Evolutionary conservation across 1,140 invertebrate species (phyloP), one percentile per base, ranked within the genome.

Genomic region (Odontomachus brunneus): DNA sequence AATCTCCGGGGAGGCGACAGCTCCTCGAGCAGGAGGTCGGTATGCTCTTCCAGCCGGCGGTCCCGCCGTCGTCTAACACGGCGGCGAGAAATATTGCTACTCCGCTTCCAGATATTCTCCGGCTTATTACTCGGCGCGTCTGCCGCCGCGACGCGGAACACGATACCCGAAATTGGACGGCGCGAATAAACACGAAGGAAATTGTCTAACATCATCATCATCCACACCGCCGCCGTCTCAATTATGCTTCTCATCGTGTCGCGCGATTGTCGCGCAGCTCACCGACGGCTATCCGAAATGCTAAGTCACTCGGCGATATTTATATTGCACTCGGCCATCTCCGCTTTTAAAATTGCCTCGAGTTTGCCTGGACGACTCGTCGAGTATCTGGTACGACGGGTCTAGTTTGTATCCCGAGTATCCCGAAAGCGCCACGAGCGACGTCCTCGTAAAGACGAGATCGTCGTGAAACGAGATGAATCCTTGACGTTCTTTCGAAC

Each of bases 31-130:
- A 84, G 29, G 29, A 88, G 69, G 83, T 88, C 73, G 86, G 83
- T 73, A 82, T 82, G 29, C 5, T 85, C 49, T 73, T 82, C 49
- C 63, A 75, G 33, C 67, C 62, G 75, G 26, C 51, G 85, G 60
- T 71, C 76, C 82, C 75, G 67, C 38, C 0, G 38, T 7, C 38
- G 38, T 83, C 65, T 59, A 33, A 65, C n/a, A 82, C 78, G n/a
- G n/a, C 86, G 80, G 82, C 87, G 85, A 90, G 87, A 90, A 90
- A 88, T 91, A 90, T 91, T 91, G 89, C 88, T 90, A 88, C 85
- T 89, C 81, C 85, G 75, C 57, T 72, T 88, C 78, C 62, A 86
- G 83, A 85, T 84, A 84, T 84, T 88, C 83, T 85, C 85, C 81
- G 78, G 73, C 75, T 90, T 89, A 91, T 91, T 91, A 87, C 88